Conservation (phyloP, 2,113 vertebrate species). For the Geothlypis trichas region DNA sequence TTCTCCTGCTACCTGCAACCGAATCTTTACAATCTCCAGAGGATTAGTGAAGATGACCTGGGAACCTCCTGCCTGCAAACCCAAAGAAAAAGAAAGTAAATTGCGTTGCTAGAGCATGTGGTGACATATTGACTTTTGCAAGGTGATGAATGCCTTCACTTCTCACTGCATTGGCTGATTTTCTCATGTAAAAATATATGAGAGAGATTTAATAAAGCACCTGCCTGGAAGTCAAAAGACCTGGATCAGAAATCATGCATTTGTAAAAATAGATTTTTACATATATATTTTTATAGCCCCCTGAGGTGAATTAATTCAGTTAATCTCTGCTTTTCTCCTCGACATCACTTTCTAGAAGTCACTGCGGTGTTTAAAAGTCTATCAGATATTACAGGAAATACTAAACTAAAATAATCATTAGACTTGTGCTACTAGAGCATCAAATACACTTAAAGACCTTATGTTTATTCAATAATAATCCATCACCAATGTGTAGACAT, state of each 20-base stretch:
- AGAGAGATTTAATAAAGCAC: background rate
- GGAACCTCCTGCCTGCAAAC: constrained; percentile 80
- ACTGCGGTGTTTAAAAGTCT: background rate
- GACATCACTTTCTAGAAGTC: background rate
- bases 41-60: constrained; percentile 87
- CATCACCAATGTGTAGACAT: background rate
- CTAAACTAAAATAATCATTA: background rate
- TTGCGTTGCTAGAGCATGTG: background rate
- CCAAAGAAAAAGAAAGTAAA: constrained; percentile 1
- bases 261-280: background rate
- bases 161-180: background rate
- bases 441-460: constrained; percentile 1
- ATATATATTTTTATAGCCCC: background rate
- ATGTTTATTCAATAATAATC: constrained; percentile 50
- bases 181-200: background rate
- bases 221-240: background rate
- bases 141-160: background rate
- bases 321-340: background rate
- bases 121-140: background rate
- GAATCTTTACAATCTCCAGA: constrained; percentile 96
- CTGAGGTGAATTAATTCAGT: background rate
- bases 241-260: background rate
- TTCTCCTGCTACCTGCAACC: constrained; percentile 95
- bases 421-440: background rate
- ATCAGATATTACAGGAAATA: background rate